phyloP scores from a whole-genome alignment of 1,140 invertebrate genomes.

The Chymomyza costata region DNA sequence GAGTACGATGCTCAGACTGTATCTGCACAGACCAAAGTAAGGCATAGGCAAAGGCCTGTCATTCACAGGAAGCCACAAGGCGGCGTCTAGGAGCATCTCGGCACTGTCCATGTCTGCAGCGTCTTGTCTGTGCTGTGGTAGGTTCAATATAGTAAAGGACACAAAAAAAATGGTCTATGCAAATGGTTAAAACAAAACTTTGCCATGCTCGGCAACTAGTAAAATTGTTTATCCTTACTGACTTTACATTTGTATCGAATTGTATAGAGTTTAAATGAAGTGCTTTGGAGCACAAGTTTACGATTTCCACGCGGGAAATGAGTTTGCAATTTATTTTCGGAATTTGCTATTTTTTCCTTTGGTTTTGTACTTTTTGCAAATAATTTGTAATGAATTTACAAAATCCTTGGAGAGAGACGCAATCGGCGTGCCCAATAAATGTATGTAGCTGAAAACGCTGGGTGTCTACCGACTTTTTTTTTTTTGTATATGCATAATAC shows the following conservation, averaged over 20 bases:
- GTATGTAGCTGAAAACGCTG: slow-evolving; percentile 14
- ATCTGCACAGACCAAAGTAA: slow-evolving; percentile 11
- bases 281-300: slow-evolving; percentile 33
- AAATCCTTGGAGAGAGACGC: slow-evolving; percentile 33
- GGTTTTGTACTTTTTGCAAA: slow-evolving; percentile 23
- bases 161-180: slow-evolving; percentile 24
- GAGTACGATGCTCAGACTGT: too few relatives aligned
- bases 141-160: slow-evolving; percentile 7
- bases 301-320: slow-evolving; percentile 52
- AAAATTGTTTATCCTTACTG: slow-evolving; percentile 31
- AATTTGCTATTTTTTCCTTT: slow-evolving; percentile 17
- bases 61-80: slow-evolving; percentile 25
- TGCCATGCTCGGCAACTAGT: slow-evolving; percentile 18
- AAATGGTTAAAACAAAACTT: slow-evolving; percentile 55
- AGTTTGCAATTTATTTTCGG: slow-evolving; percentile 60
- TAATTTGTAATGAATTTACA: slow-evolving; percentile 68
- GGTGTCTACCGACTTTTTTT: slow-evolving; percentile 12
- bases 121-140: too few relatives aligned
- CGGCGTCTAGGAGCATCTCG: slow-evolving; percentile 23
- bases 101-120: neutral
- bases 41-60: neutral
- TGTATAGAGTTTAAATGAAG: slow-evolving; percentile 52
- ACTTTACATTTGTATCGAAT: slow-evolving; percentile 43
- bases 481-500: slow-evolving; percentile 41
- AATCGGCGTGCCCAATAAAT: slow-evolving; percentile 12